Evolutionary conservation across 2,797 vertebrate genomes (phyloP).

Genomic region (Aldrovandia affinis): DNA sequence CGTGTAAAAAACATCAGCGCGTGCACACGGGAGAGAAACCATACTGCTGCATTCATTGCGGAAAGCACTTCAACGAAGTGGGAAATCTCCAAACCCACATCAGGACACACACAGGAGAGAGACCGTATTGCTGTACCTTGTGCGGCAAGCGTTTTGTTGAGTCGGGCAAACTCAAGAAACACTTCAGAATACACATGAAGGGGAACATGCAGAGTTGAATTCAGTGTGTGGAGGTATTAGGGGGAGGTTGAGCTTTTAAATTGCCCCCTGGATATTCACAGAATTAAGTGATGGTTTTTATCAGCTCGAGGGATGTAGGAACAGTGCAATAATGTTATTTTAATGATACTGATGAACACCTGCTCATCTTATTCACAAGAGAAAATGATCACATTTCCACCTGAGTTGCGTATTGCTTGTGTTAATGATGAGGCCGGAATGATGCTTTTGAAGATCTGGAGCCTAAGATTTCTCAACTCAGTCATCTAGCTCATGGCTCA

Average conservation of each 20-base stretch:
- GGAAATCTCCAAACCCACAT: slow-evolving; percentile 23
- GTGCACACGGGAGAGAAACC: slow-evolving; percentile 63
- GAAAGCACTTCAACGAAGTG: slow-evolving; percentile 69
- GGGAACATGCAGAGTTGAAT: slow-evolving; percentile 5
- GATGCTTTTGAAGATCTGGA: background rate
- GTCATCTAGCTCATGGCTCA: background rate
- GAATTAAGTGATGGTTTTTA: background rate
- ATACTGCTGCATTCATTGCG: slow-evolving; percentile 69
- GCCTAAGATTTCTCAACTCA: background rate
- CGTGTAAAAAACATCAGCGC: slow-evolving; percentile 50
- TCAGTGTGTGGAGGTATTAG: background rate
- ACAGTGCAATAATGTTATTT: background rate
- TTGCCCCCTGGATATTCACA: background rate
- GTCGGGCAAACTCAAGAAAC: slow-evolving; percentile 32
- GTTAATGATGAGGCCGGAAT: background rate
- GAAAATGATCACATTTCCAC: background rate
- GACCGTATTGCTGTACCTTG: slow-evolving; percentile 28
- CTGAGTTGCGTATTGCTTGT: background rate
- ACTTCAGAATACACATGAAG: slow-evolving; percentile 30
- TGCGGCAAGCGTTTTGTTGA: slow-evolving; percentile 33
- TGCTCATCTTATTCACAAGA: background rate
- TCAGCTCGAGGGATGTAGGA: background rate
- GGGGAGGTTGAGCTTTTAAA: too few species aligned
- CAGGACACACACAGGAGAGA: slow-evolving; percentile 28
- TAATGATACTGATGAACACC: background rate